Conservation (phyloP, 2,888 invertebrate genomes). For the Orchesellides sinensis region DNA sequence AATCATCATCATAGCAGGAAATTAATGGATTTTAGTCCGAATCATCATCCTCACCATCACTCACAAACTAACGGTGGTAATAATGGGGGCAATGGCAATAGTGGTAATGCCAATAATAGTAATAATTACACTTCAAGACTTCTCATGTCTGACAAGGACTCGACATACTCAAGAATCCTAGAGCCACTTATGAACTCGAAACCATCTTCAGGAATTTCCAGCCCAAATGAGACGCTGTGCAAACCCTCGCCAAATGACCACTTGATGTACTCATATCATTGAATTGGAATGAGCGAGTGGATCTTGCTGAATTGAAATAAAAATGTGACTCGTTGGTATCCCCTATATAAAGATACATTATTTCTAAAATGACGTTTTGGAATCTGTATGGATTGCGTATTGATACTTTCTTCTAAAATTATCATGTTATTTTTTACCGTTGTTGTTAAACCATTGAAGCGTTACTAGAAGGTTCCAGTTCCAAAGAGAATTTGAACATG, state of each 20-base stretch:
- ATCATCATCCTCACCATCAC: constrained; percentile 36
- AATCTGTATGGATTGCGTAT: too few relatives aligned
- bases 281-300: constrained; percentile 4
- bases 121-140: constrained; percentile 70
- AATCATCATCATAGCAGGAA: constrained; percentile 55
- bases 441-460: too few relatives aligned
- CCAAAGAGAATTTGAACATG: too few relatives aligned
- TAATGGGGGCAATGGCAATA: constrained; percentile 1
- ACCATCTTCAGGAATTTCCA: constrained; percentile 26
- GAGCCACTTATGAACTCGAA: constrained; percentile 73
- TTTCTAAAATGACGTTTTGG: too few relatives aligned
- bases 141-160: constrained; percentile 71
- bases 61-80: background rate
- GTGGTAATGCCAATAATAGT: constrained; percentile 14
- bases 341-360: too few relatives aligned
- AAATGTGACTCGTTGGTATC: too few relatives aligned
- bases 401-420: too few relatives aligned
- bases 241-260: constrained; percentile 70
- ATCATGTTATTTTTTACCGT: too few relatives aligned
- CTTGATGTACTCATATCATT: constrained; percentile 74
- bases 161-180: constrained; percentile 73
- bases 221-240: constrained; percentile 63
- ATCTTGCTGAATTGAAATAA: too few relatives aligned
- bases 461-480: too few relatives aligned
- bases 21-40: constrained; percentile 70